Evolutionary conservation across 2,888 invertebrate species (phyloP), one percentile per base, ranked within the genome.

Genomic region (Harmothoe impar): DNA sequence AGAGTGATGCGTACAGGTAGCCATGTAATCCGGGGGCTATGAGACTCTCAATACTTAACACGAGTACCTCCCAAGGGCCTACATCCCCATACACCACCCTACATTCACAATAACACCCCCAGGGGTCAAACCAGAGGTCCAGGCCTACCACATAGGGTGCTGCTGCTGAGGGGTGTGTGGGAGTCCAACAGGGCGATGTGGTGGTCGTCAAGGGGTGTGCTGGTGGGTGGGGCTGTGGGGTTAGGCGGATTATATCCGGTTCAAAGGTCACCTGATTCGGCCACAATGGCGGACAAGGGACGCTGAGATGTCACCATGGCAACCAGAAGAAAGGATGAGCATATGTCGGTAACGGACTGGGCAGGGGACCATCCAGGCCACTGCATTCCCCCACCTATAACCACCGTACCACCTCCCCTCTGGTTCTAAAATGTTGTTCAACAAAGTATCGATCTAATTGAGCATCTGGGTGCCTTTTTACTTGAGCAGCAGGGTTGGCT

Each of bases 211-310:
- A 43, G 43, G 31, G 77, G 77, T 15, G 77, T 77, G 77, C 3
- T 77, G 20, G 33, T n/a, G 81, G 20, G 35, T 17, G 81, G 33
- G 81, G 33, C 17, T 0, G 5, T 33, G 81, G 15, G 23, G 43
- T 20, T 81, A 81, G 43, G 35, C 35, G 81, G 43, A 86, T 86
- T 86, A 86, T n/a, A n/a, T 54, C 31, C 86, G 86, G 86, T 54
- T 86, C 86, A 86, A n/a, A 86, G 54, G 29, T 33, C 56, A 54
- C 15, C 54, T 29, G 86, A 86, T 86, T 86, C 54, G 54, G 29
- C 33, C 1, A 86, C 86, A 86, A 86, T 54, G 54, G 56, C 52
- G n/a, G 29, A 0, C 84, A 43, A 7, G 20, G 56, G 29, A n/a
- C 56, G 56, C 17, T 84, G 52, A 25, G 31, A 86, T 20, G 20